Evolutionary conservation across 2,797 vertebrate species (phyloP).

Genomic region (Squalus acanthias): DNA sequence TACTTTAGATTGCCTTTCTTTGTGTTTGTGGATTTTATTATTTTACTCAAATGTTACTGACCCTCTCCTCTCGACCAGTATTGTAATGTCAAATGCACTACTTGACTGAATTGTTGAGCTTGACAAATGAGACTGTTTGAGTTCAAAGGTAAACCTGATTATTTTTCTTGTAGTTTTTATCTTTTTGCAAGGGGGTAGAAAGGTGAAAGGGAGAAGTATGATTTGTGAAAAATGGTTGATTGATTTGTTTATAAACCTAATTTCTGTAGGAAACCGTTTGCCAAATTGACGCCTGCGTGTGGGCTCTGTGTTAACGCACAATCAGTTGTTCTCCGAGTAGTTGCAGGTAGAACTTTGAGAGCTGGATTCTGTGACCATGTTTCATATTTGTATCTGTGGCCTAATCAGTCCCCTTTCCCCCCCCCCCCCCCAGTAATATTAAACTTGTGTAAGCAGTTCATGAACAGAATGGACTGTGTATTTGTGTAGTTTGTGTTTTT

Average conservation of each 20-base stretch:
- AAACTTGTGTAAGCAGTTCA: not conserved
- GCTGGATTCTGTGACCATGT: not conserved
- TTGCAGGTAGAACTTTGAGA: not conserved
- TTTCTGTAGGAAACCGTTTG: not conserved
- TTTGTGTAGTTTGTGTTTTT: not conserved
- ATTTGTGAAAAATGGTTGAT: not conserved
- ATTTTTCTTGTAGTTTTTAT: not conserved
- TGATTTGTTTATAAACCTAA: not conserved
- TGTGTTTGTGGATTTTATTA: not conserved
- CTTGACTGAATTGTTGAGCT: not conserved
- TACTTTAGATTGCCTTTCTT: not conserved
- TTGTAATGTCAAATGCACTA: not conserved
- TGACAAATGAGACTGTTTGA: not conserved
- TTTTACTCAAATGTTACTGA: not conserved
- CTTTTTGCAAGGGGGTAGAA: not conserved
- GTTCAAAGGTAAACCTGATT: not conserved
- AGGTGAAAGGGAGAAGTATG: not conserved
- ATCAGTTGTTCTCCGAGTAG: not conserved
- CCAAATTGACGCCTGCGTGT: not conserved
- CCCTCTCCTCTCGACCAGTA: not conserved
- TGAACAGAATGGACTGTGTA: not conserved
- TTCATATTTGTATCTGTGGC: not conserved
- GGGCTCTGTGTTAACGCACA: not conserved
- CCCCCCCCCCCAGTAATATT: not conserved
- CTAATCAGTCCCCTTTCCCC: not conserved